Evolutionary conservation across 2,113 vertebrate species (phyloP).

Genomic region (Chaetura pelagica): DNA sequence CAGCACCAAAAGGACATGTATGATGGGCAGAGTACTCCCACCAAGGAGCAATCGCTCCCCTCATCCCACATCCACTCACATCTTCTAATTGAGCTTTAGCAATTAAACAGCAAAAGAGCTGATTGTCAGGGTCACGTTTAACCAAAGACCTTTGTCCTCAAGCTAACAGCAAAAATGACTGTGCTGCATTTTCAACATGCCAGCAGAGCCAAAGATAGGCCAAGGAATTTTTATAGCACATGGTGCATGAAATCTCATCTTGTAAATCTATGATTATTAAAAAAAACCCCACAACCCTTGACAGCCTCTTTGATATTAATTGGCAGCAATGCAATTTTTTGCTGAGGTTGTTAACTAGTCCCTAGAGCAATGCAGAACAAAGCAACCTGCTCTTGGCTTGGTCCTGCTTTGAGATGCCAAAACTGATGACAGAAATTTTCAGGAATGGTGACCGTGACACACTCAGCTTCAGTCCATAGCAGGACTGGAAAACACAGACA

Average conservation of each 20-base stretch:
- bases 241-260: neutral
- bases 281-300: neutral
- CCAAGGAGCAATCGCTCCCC: neutral
- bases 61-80: neutral
- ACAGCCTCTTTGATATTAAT: conserved; percentile 30
- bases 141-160: neutral
- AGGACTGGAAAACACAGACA: neutral
- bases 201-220: conserved; percentile 22
- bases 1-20: neutral
- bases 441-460: accelerated
- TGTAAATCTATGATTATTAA: conserved; percentile 9
- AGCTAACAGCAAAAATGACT: neutral
- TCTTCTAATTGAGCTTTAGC: neutral
- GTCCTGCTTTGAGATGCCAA: neutral
- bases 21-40: neutral
- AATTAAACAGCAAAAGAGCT: neutral
- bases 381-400: neutral
- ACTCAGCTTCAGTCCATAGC: neutral
- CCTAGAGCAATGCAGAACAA: neutral
- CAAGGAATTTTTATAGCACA: conserved; percentile 15
- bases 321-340: neutral
- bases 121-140: neutral
- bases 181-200: neutral
- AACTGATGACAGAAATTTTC: neutral
- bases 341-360: neutral